phyloP scores from a whole-genome alignment of 1,140 invertebrate species.

The Lucilia sericata region DNA sequence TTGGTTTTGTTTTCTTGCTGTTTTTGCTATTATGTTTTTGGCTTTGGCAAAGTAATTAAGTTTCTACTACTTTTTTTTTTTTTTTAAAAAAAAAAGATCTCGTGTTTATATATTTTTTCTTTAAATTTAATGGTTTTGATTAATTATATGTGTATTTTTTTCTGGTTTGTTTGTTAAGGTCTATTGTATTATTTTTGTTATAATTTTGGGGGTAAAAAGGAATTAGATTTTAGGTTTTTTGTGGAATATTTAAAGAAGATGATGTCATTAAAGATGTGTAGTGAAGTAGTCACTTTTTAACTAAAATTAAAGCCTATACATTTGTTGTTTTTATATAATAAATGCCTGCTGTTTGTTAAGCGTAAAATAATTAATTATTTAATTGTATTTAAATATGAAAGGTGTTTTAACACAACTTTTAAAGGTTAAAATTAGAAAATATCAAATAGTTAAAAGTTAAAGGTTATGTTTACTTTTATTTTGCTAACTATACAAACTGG shows the following conservation, averaged over 20 bases:
- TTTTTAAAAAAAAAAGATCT: background rate
- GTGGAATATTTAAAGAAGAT: background rate
- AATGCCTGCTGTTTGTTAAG: too few species aligned
- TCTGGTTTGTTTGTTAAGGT: background rate
- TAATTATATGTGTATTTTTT: conserved; percentile 25
- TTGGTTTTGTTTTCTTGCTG: background rate
- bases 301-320: background rate
- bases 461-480: too few species aligned
- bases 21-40: background rate
- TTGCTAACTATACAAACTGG: too few species aligned
- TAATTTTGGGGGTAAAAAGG: background rate
- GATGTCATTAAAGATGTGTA: background rate
- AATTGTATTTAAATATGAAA: too few species aligned
- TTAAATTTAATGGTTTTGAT: conserved; percentile 31
- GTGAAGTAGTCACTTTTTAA: background rate
- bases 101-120: background rate
- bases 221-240: background rate
- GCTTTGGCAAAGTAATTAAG: background rate
- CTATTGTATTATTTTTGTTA: background rate
- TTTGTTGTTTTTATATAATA: background rate
- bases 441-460: too few species aligned
- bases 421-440: too few species aligned
- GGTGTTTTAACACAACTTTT: too few species aligned
- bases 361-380: too few species aligned
- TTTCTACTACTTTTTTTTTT: background rate